A percentile compares a stretch with the other conserved stretches of the same genome.
Conservation (phyloP, 53 echinoderm and acorn worm genomes). For the Zoroaster sp. region DNA sequence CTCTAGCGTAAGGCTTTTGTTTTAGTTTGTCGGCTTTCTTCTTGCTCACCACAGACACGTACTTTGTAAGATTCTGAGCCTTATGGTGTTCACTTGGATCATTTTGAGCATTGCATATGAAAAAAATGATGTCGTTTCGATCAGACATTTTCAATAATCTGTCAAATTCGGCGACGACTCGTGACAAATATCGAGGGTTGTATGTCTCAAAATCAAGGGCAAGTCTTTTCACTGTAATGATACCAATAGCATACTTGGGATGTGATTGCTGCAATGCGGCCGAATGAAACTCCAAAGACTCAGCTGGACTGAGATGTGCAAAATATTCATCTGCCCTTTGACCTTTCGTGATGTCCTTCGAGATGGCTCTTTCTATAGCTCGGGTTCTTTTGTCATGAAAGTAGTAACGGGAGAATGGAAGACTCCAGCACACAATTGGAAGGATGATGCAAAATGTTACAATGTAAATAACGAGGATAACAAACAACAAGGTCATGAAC, state of each 20-base stretch:
- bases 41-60: conserved; percentile 29
- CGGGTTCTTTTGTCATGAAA: conserved; percentile 16
- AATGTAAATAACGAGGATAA: conserved; percentile 12
- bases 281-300: conserved; percentile 2
- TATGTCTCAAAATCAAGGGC: neutral
- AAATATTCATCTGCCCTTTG: conserved; percentile 44
- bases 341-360: neutral
- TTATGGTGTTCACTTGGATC: conserved; percentile 29
- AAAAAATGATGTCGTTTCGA: conserved; percentile 31
- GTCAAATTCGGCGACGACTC: conserved; percentile 48
- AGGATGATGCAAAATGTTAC: conserved; percentile 36
- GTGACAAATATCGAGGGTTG: conserved; percentile 46
- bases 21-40: neutral
- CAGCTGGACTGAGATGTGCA: neutral
- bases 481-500: neutral
- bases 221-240: conserved; percentile 28
- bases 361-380: neutral
- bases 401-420: conserved; percentile 48
- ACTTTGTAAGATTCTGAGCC: conserved; percentile 16
- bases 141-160: conserved; percentile 11
- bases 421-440: conserved; percentile 45
- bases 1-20: neutral
- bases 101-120: conserved; percentile 49
- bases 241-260: conserved; percentile 40
- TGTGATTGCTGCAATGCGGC: neutral